Percentiles rank a stretch among this genome's conserved stretches.
Conservation (phyloP, 2,113 vertebrate genomes). For the Pomatorhinus ruficollis region DNA sequence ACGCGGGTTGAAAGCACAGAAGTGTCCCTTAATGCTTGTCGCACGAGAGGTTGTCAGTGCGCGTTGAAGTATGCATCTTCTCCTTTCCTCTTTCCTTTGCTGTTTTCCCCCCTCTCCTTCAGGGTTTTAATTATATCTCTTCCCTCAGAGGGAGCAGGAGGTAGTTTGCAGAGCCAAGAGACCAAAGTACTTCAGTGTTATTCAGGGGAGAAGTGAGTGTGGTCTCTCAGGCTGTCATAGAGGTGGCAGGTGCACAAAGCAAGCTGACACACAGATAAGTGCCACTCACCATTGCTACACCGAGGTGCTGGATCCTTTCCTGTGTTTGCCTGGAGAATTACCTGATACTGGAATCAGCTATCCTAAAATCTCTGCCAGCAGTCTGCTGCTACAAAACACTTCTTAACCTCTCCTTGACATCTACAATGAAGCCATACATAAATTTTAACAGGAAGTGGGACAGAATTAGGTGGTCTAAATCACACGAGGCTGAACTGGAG, state of each 20-base stretch:
- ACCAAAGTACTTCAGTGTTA: conserved; percentile 51
- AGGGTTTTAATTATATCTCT: conserved; percentile 73
- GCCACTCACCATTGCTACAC: conserved; percentile 55
- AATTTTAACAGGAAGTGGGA: background rate
- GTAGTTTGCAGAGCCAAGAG: conserved; percentile 67
- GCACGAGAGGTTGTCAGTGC: conserved; percentile 47
- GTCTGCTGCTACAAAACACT: background rate
- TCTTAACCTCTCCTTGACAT: background rate
- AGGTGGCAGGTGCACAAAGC: conserved; percentile 64
- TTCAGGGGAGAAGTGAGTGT: conserved; percentile 68
- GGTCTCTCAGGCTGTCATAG: conserved; percentile 73
- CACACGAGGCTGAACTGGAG: background rate
- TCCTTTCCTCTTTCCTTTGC: background rate
- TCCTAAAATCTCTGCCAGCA: background rate
- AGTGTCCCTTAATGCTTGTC: conserved; percentile 47
- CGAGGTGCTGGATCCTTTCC: background rate
- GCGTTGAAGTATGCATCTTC: conserved; percentile 54
- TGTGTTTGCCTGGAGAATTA: background rate
- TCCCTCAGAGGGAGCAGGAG: conserved; percentile 52
- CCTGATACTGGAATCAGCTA: background rate
- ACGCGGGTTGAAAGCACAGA: conserved; percentile 2
- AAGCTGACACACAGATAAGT: conserved; percentile 65
- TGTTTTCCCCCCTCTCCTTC: background rate
- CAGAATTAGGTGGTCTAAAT: background rate
- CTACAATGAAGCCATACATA: background rate